phyloP scores from a whole-genome alignment of 1,140 invertebrate genomes.

The Theocolax elegans region DNA sequence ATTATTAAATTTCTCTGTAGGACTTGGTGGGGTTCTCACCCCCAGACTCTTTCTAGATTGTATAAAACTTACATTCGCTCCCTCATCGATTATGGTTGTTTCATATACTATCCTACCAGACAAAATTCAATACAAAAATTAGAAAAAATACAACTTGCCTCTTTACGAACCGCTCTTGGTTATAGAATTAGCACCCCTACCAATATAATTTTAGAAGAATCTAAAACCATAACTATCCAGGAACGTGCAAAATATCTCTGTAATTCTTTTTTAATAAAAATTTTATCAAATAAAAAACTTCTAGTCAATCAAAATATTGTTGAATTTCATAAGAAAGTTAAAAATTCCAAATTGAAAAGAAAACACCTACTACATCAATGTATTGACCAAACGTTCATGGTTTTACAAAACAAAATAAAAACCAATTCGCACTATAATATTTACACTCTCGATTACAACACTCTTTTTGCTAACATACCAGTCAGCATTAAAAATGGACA shows the following conservation, averaged over 20 bases:
- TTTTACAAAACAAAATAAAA: too few species aligned
- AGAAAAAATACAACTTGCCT: not conserved
- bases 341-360: too few species aligned
- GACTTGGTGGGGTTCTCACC: not conserved
- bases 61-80: not conserved
- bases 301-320: too few species aligned
- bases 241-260: not conserved
- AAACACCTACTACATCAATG: too few species aligned
- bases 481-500: too few species aligned
- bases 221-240: not conserved
- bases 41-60: not conserved
- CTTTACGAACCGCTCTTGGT: not conserved
- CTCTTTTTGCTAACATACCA: too few species aligned
- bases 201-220: conserved; percentile 2
- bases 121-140: not conserved
- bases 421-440: too few species aligned
- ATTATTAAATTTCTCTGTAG: conserved; percentile 12
- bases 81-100: not conserved
- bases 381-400: too few species aligned
- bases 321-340: too few species aligned
- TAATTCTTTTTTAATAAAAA: not conserved
- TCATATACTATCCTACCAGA: not conserved
- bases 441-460: too few species aligned
- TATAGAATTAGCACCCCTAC: conserved; percentile 3
- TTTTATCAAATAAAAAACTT: too few species aligned